Percentiles rank a stretch among this genome's conserved stretches.
phyloP scores from a whole-genome alignment of 2,888 invertebrate species.

The Campopleginae sp. region DNA sequence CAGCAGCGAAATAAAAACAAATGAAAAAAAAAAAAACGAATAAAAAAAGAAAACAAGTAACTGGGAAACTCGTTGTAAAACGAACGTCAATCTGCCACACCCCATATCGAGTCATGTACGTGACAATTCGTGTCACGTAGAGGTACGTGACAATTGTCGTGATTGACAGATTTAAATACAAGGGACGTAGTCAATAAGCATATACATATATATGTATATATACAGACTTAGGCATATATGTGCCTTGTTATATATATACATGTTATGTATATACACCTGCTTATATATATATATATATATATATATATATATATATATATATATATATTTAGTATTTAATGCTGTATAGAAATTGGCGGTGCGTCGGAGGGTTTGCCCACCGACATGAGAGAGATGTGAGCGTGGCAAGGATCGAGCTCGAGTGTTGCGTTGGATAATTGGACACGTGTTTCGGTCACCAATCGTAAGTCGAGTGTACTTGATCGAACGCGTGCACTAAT shows the following conservation, averaged over 20 bases:
- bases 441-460: slow-evolving; percentile 79
- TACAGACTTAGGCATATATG: neutral
- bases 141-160: slow-evolving; percentile 59
- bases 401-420: slow-evolving; percentile 59
- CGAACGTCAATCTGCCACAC: slow-evolving; percentile 45
- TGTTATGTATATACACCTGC: slow-evolving; percentile 1
- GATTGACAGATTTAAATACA: slow-evolving; percentile 59
- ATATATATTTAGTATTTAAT: neutral
- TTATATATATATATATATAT: slow-evolving; percentile 2
- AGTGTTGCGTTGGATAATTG: slow-evolving; percentile 79
- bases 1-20: neutral
- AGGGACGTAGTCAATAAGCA: slow-evolving; percentile 19
- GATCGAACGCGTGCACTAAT: slow-evolving; percentile 82
- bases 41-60: neutral
- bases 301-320: neutral
- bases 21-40: neutral
- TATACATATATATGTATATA: slow-evolving; percentile 3
- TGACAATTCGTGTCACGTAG: slow-evolving; percentile 33
- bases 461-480: slow-evolving; percentile 77
- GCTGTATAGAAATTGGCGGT: slow-evolving; percentile 51
- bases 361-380: slow-evolving; percentile 44
- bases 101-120: slow-evolving; percentile 36
- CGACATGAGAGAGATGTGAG: slow-evolving; percentile 44
- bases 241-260: neutral
- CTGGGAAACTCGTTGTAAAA: slow-evolving; percentile 37